Conservation (phyloP, 2,888 invertebrate genomes). For the Dryobotodes eremita region DNA sequence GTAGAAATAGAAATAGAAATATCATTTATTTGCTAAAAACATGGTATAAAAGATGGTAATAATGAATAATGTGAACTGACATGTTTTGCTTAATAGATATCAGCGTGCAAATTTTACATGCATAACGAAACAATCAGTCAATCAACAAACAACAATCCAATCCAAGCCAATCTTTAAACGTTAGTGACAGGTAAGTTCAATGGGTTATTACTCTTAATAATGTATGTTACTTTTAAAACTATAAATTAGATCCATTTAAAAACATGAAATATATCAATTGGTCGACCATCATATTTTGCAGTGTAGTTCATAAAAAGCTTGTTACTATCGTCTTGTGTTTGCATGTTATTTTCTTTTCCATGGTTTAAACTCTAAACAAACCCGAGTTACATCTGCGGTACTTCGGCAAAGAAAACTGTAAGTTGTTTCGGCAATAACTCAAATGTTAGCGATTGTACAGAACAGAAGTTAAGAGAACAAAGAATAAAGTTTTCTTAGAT, state of each 20-base stretch:
- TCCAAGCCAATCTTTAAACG: too few species aligned
- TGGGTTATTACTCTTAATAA: not conserved
- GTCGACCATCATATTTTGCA: not conserved
- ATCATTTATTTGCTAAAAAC: too few species aligned
- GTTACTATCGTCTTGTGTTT: not conserved
- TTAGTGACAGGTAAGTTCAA: not conserved
- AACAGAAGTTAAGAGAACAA: slow-evolving; percentile 59
- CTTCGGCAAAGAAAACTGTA: slow-evolving; percentile 45
- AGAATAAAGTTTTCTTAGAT: slow-evolving; percentile 58
- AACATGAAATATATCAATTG: not conserved
- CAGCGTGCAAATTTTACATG: too few species aligned
- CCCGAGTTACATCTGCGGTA: slow-evolving; percentile 41
- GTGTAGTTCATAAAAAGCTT: not conserved
- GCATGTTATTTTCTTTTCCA: not conserved
- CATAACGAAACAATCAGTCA: too few species aligned
- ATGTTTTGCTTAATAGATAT: too few species aligned
- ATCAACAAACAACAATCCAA: too few species aligned
- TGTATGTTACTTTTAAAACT: not conserved
- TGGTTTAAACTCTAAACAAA: slow-evolving; percentile 36
- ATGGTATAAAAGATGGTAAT: too few species aligned
- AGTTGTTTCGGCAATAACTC: slow-evolving; percentile 59
- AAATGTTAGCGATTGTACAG: slow-evolving; percentile 59
- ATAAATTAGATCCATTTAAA: not conserved
- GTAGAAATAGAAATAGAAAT: too few species aligned
- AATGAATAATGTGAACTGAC: too few species aligned